Evolutionary conservation across 2,888 invertebrate genomes (phyloP).

Genomic region (Pheosia gnoma): DNA sequence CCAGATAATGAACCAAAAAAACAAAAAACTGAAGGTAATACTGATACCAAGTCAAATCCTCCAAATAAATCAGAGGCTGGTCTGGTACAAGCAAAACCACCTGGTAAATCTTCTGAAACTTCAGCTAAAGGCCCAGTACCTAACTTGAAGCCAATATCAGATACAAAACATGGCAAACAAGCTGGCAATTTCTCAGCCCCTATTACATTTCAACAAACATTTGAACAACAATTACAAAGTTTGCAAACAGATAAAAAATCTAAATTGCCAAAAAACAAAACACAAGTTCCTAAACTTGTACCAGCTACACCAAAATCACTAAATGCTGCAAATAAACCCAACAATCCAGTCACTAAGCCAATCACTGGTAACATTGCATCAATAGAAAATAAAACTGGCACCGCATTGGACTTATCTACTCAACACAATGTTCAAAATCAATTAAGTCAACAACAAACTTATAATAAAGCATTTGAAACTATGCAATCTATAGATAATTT

Average conservation of each 20-base stretch:
- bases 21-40: slow-evolving; percentile 51
- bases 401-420: slow-evolving; percentile 78
- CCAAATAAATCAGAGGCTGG: slow-evolving; percentile 49
- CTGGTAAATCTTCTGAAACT: slow-evolving; percentile 61
- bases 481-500: slow-evolving; percentile 82
- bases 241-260: slow-evolving; percentile 74
- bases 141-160: slow-evolving; percentile 79
- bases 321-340: slow-evolving; percentile 66
- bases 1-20: slow-evolving; percentile 80
- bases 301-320: slow-evolving; percentile 73
- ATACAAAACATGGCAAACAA: slow-evolving; percentile 75
- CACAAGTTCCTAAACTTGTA: slow-evolving; percentile 76
- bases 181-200: slow-evolving; percentile 66
- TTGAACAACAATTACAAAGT: slow-evolving; percentile 76
- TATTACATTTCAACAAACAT: slow-evolving; percentile 81
- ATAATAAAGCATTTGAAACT: slow-evolving; percentile 75
- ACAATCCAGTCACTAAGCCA: slow-evolving; percentile 53
- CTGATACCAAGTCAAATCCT: slow-evolving; percentile 47
- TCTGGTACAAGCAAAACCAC: slow-evolving; percentile 42
- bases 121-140: slow-evolving; percentile 79
- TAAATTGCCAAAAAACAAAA: slow-evolving; percentile 73
- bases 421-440: slow-evolving; percentile 74
- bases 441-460: slow-evolving; percentile 69
- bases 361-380: slow-evolving; percentile 38
- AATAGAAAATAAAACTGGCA: slow-evolving; percentile 62